phyloP scores from a whole-genome alignment of 2,113 vertebrate genomes.

The Clarias magur region DNA sequence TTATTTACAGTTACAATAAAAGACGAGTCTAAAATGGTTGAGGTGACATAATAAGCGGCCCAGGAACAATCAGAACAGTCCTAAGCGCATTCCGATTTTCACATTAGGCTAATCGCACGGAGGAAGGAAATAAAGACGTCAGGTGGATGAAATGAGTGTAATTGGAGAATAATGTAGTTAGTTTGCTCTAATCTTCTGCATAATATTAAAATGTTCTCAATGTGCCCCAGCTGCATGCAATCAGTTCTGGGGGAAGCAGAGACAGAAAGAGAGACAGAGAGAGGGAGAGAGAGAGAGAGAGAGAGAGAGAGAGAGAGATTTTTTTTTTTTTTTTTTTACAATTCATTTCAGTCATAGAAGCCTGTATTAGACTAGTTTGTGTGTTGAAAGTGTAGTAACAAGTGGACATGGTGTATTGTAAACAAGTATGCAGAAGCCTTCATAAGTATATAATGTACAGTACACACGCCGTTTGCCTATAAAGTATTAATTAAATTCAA shows the following conservation, averaged over 20 bases:
- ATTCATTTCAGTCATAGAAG: neutral
- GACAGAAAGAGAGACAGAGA: constrained; percentile 41
- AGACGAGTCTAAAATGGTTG: constrained; percentile 76
- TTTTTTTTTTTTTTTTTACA: neutral
- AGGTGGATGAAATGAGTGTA: constrained; percentile 86
- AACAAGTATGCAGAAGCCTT: neutral
- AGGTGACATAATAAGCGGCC: constrained; percentile 79
- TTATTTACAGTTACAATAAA: constrained; percentile 82
- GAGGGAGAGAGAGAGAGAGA: constrained; percentile 51
- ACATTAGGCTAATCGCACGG: constrained; percentile 86
- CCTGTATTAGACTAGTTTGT: constrained; percentile 1
- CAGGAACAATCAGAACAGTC: constrained; percentile 80
- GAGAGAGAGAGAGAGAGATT: constrained; percentile 46
- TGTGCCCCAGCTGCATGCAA: constrained; percentile 87
- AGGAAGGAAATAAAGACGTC: constrained; percentile 87
- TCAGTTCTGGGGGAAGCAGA: constrained; percentile 73
- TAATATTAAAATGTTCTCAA: constrained; percentile 85
- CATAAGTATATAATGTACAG: neutral
- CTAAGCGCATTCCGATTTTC: constrained; percentile 85
- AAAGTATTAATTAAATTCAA: constrained; percentile 5
- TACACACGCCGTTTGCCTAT: neutral
- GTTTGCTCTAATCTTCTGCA: constrained; percentile 87
- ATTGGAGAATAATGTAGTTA: constrained; percentile 89
- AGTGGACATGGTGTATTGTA: neutral
- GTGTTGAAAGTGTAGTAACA: neutral